These are phyloP conservation scores for mouse (Mus musculus) DNA, from an alignment of 2,113 vertebrate species.

Conservation along the genomic window DNA sequence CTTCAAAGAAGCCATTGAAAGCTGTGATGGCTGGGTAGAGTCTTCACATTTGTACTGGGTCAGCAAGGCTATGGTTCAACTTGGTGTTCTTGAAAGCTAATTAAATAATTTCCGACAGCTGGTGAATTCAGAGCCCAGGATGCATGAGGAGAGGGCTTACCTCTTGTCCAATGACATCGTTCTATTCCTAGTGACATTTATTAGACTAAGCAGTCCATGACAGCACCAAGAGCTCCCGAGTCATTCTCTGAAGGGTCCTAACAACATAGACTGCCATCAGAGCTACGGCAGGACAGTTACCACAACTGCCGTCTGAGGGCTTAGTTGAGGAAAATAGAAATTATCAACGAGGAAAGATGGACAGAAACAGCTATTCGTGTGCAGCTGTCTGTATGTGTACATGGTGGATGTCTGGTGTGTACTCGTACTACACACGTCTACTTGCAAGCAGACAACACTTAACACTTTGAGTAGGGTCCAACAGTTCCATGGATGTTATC, in stretches of 20 bases:
- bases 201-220: conserved; percentile 53
- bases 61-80: conserved; percentile 76
- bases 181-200: conserved; percentile 74
- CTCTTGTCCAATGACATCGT: conserved; percentile 69
- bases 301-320: conserved; percentile 45
- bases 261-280: conserved; percentile 50
- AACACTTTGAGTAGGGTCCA: not conserved
- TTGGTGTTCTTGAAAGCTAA: conserved; percentile 82
- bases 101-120: conserved; percentile 83
- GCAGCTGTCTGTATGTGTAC: too few relatives aligned
- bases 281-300: conserved; percentile 53
- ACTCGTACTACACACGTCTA: not conserved
- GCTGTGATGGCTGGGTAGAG: conserved; percentile 50
- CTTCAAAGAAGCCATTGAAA: conserved; percentile 71
- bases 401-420: not conserved
- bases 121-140: conserved; percentile 70
- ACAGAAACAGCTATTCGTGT: not conserved
- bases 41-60: conserved; percentile 72
- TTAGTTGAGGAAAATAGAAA: conserved; percentile 61
- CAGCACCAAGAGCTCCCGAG: conserved; percentile 30
- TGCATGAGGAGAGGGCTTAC: conserved; percentile 52
- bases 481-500: not conserved
- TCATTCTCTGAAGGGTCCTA: conserved; percentile 47
- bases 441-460: not conserved
- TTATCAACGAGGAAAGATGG: not conserved